Conservation (phyloP, 2,797 vertebrate genomes). For the Chloroceryle inda region DNA sequence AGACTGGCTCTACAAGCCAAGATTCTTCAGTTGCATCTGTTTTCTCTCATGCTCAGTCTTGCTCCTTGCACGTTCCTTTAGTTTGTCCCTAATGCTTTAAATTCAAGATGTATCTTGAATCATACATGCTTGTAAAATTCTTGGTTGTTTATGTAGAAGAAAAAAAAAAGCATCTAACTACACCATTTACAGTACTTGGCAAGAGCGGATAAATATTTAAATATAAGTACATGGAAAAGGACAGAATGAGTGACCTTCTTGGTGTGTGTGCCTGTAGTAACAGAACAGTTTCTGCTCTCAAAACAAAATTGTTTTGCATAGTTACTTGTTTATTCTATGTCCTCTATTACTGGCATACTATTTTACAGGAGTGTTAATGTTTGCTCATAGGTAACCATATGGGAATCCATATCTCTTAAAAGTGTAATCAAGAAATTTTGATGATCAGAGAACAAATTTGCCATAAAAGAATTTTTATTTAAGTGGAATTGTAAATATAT, state of each 20-base stretch:
- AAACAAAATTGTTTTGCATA: neutral
- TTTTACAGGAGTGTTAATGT: neutral
- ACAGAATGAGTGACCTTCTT: neutral
- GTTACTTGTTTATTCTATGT: constrained; percentile 16
- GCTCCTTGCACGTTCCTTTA: constrained; percentile 60
- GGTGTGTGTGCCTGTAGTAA: neutral
- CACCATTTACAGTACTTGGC: neutral
- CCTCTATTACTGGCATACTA: neutral
- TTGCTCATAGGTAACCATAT: neutral
- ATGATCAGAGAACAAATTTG: neutral
- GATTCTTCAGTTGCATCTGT: constrained; percentile 82
- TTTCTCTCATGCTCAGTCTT: constrained; percentile 84
- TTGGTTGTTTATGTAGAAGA: neutral
- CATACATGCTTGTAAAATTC: neutral
- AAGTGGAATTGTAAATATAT: neutral
- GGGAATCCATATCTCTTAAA: neutral
- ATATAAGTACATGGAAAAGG: neutral
- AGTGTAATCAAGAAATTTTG: neutral
- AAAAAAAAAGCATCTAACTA: neutral
- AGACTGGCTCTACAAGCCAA: constrained; percentile 45
- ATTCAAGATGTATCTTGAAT: constrained; percentile 75
- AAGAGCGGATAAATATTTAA: constrained; percentile 28
- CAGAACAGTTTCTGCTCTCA: neutral
- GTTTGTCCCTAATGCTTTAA: constrained; percentile 83
- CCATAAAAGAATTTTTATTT: neutral